A percentile compares a stretch with the other conserved stretches of the same genome.
Evolutionary conservation across 2,797 vertebrate genomes (phyloP).

Genomic region (Diglossa cyanea): DNA sequence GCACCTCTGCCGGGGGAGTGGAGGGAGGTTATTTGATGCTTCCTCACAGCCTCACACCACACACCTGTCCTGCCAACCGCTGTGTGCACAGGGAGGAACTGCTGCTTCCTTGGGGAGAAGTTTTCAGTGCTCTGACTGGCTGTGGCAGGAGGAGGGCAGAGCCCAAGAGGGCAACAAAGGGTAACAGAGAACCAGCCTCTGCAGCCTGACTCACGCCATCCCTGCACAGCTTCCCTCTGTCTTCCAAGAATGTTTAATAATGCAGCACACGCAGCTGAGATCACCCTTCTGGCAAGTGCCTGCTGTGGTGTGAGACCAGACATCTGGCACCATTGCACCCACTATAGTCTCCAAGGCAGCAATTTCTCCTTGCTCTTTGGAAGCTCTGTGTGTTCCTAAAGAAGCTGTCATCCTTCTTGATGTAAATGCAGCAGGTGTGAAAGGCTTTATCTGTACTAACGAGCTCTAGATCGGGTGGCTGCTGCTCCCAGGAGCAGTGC

Average conservation of each 20-base stretch:
- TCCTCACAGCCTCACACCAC: background rate
- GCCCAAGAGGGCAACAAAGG: background rate
- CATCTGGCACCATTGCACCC: conserved; percentile 49
- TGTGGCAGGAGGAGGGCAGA: background rate
- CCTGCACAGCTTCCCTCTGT: background rate
- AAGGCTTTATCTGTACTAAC: background rate
- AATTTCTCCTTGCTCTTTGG: background rate
- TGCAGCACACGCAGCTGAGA: background rate
- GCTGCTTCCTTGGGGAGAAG: background rate
- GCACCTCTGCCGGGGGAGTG: rapidly evolving
- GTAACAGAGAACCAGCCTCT: background rate
- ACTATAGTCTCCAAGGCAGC: conserved; percentile 64
- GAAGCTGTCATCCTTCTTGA: background rate
- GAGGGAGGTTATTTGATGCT: background rate
- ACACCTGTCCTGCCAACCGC: rapidly evolving
- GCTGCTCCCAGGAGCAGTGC: background rate
- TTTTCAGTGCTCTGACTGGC: background rate
- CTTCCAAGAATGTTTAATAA: background rate
- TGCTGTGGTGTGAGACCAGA: background rate
- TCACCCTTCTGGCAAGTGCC: background rate
- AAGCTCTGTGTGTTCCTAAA: background rate
- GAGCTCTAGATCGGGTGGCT: background rate
- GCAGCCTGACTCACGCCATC: background rate
- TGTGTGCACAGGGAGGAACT: background rate
- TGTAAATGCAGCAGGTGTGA: background rate